These are phyloP conservation scores for Melieria picta DNA, from an alignment of 2,888 invertebrate genomes.

Conservation along the genomic window DNA sequence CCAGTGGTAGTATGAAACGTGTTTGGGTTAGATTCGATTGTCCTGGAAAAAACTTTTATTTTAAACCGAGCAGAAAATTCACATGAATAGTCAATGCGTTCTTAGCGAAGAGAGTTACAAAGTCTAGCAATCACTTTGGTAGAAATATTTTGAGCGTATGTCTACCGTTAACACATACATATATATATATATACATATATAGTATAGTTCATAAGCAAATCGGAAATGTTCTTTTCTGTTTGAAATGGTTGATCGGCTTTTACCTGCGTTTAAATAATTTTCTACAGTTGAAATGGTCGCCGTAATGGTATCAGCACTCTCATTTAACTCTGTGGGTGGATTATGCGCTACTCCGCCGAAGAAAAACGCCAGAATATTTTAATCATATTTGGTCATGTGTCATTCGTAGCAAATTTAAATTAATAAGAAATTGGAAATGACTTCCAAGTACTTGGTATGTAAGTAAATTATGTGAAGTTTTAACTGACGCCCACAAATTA, in stretches of 20 bases:
- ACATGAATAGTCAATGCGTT: no score
- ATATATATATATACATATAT: neutral
- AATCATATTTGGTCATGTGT: neutral
- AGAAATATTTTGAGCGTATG: neutral
- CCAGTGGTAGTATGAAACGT: constrained; percentile 56
- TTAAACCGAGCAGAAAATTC: neutral
- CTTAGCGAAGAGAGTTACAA: no score
- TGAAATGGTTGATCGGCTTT: constrained; percentile 30
- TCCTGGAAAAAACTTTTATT: constrained; percentile 45
- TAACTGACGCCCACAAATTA: no score
- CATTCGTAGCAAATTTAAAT: neutral
- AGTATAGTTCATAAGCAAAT: neutral
- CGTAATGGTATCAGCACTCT: constrained; percentile 97
- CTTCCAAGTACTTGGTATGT: no score
- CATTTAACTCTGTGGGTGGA: constrained; percentile 89
- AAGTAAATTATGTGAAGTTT: no score
- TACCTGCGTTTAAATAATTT: constrained; percentile 93
- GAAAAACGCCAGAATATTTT: neutral
- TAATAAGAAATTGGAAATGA: neutral
- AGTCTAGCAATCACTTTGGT: no score
- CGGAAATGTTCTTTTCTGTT: neutral
- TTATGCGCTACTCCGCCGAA: constrained; percentile 24
- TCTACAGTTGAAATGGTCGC: constrained; percentile 98
- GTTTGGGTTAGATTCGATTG: constrained; percentile 39
- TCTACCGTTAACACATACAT: neutral